A percentile compares a stretch with the other conserved stretches of the same genome.
phyloP scores from a whole-genome alignment of 2,888 invertebrate species.

The Lissocephala sabroskyi region DNA sequence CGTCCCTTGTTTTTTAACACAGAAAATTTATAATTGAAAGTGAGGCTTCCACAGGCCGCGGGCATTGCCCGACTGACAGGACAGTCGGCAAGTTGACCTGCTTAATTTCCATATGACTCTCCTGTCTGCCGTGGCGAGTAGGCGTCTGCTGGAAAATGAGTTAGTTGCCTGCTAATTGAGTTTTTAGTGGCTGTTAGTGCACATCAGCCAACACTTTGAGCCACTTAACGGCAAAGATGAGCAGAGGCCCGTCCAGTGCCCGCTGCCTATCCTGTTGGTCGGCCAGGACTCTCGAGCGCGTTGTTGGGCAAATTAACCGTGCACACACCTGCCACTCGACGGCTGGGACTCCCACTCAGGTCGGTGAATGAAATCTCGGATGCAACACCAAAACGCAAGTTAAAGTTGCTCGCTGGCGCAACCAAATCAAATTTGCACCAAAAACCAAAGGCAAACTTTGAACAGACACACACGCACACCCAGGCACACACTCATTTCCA shows the following conservation, averaged over 20 bases:
- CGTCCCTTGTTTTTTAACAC: no score
- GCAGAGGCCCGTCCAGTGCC: conserved; percentile 18
- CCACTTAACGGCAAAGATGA: conserved; percentile 41
- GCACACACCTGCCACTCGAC: no score
- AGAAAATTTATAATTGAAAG: no score
- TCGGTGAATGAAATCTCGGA: conserved; percentile 38
- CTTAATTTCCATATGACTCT: no score
- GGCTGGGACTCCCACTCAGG: no score
- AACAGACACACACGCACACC: conserved; percentile 17
- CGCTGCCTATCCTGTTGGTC: no score
- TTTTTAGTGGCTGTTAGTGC: conserved; percentile 60
- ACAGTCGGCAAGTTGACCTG: no score
- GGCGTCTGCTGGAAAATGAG: conserved; percentile 24
- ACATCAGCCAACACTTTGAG: conserved; percentile 35
- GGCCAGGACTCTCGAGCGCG: no score
- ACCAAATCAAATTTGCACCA: conserved; percentile 60
- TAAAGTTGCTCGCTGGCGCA: conserved; percentile 39
- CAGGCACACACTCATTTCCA: conserved; percentile 22
- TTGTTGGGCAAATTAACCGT: conserved; percentile 49
- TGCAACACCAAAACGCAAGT: conserved; percentile 27
- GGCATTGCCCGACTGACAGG: no score
- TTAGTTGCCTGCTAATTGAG: conserved; percentile 47
- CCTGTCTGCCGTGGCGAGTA: conserved; percentile 1
- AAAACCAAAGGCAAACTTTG: conserved; percentile 62
- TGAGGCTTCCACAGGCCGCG: no score